Percentiles rank a stretch among this genome's conserved stretches.
Conservation (phyloP, 1,140 invertebrate genomes). For the Trachelipus rathkii region DNA sequence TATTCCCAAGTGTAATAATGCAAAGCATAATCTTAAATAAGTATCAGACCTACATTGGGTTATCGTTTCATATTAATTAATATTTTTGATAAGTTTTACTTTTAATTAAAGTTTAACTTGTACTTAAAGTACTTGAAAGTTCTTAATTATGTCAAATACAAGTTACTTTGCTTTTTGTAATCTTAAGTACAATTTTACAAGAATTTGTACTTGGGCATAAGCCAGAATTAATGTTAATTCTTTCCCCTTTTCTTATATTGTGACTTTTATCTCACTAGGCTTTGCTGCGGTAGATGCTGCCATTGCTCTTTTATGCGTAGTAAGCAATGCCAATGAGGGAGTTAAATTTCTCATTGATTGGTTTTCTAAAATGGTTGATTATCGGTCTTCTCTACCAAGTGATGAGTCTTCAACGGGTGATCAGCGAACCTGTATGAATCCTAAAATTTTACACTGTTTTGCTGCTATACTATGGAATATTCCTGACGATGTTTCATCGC, state of each 20-base stretch:
- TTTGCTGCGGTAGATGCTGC: conserved; percentile 60
- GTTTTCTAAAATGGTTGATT: conserved; percentile 58
- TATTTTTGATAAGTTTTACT: too few species aligned
- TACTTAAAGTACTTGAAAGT: too few species aligned
- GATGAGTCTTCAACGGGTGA: background rate
- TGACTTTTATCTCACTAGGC: conserved; percentile 17
- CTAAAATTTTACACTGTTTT: conserved; percentile 63
- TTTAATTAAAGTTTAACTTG: too few species aligned
- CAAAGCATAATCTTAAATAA: too few species aligned
- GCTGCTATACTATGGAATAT: conserved; percentile 75
- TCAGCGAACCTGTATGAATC: conserved; percentile 50
- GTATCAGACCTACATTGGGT: too few species aligned
- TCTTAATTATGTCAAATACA: too few species aligned
- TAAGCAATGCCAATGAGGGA: conserved; percentile 51
- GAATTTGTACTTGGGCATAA: too few species aligned
- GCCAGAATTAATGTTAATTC: too few species aligned
- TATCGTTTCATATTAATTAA: too few species aligned
- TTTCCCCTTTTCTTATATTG: conserved; percentile 1
- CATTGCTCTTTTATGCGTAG: conserved; percentile 70
- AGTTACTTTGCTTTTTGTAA: too few species aligned
- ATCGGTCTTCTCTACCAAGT: background rate
- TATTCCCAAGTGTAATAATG: too few species aligned
- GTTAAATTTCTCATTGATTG: conserved; percentile 61
- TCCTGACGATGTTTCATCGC: conserved; percentile 60
- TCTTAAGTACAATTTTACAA: too few species aligned